phyloP scores from a whole-genome alignment of 2,888 invertebrate genomes.

The Bhutanitis thaidina region DNA sequence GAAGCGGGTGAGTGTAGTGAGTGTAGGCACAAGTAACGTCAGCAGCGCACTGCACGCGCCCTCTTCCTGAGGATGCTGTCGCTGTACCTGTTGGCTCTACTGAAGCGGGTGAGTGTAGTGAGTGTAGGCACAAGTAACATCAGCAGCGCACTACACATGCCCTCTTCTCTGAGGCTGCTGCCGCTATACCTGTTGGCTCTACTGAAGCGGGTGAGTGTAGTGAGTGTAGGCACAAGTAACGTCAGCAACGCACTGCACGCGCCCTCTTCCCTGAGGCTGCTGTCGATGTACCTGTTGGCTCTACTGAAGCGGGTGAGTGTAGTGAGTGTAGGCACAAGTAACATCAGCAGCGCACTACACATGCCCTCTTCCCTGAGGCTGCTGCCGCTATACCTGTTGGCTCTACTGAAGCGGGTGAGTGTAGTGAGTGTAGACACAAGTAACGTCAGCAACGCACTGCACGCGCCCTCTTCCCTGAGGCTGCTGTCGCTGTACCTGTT shows the following conservation, averaged over 20 bases:
- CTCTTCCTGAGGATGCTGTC: background rate
- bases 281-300: slow-evolving; percentile 21
- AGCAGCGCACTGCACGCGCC: background rate
- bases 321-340: slow-evolving; percentile 25
- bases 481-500: background rate
- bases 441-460: too few relatives aligned
- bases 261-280: slow-evolving; percentile 35
- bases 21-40: too few relatives aligned
- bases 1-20: slow-evolving; percentile 83
- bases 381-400: slow-evolving; percentile 92
- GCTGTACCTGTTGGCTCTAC: background rate
- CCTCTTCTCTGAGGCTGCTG: background rate
- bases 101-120: too few relatives aligned
- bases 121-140: background rate
- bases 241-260: background rate
- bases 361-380: slow-evolving; percentile 89
- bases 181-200: background rate
- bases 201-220: slow-evolving; percentile 86
- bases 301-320: too few relatives aligned
- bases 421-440: too few relatives aligned
- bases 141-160: background rate
- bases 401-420: slow-evolving; percentile 91
- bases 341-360: slow-evolving; percentile 78
- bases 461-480: background rate
- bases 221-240: too few relatives aligned